These are phyloP conservation scores for Cheilosia pagana DNA, from an alignment of 2,888 invertebrate genomes.

Conservation along the genomic window DNA sequence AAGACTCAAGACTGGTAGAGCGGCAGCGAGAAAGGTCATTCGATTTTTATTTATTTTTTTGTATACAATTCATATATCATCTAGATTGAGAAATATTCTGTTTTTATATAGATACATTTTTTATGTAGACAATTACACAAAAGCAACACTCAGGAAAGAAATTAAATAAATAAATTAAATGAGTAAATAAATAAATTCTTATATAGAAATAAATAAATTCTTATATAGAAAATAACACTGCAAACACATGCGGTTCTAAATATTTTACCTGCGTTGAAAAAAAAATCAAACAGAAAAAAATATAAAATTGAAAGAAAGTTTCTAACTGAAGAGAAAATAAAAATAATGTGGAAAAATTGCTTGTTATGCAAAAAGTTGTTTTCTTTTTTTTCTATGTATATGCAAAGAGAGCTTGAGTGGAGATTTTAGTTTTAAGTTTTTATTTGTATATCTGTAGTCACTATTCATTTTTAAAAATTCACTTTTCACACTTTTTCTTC, in stretches of 20 bases:
- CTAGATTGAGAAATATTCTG: slow-evolving; percentile 50
- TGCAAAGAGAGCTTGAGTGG: slow-evolving; percentile 51
- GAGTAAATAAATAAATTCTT: slow-evolving; percentile 15
- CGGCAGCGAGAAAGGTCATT: slow-evolving; percentile 58
- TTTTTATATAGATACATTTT: slow-evolving; percentile 34
- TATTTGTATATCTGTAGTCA: slow-evolving; percentile 26
- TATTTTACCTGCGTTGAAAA: slow-evolving; percentile 54
- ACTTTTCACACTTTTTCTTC: slow-evolving; percentile 69
- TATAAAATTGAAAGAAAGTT: neutral
- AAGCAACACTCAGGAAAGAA: slow-evolving; percentile 67
- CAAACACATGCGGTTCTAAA: slow-evolving; percentile 77
- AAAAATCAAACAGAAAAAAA: slow-evolving; percentile 7
- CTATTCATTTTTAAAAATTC: slow-evolving; percentile 19
- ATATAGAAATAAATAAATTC: slow-evolving; percentile 43
- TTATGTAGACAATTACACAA: slow-evolving; percentile 69
- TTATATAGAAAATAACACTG: slow-evolving; percentile 75
- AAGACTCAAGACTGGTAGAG: slow-evolving; percentile 58
- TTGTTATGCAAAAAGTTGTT: slow-evolving; percentile 52
- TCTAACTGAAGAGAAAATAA: slow-evolving; percentile 16
- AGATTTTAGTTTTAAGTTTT: slow-evolving; percentile 30
- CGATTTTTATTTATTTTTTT: neutral
- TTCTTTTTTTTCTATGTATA: slow-evolving; percentile 3
- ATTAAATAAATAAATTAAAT: slow-evolving; percentile 22
- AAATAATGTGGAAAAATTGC: slow-evolving; percentile 39
- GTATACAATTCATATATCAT: slow-evolving; percentile 7